Base-by-base conservation (phyloP, 2,888 invertebrate genomes). In the Philereme transversata region DNA sequence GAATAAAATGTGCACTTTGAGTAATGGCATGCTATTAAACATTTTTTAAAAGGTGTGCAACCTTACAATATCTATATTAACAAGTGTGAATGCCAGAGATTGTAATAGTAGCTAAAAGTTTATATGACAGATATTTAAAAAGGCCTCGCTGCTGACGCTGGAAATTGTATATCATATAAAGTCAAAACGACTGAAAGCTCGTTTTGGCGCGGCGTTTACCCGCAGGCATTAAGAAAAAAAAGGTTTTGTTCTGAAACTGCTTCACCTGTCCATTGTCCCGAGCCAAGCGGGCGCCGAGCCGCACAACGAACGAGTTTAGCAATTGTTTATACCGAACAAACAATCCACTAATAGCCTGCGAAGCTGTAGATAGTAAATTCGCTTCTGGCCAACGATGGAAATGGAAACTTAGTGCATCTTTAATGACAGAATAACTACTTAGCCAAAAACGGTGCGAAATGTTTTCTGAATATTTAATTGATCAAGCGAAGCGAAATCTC, bases 211-310 rank as follows among this genome's bases (percentile, higher is more conserved):
- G 34, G 43, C 4, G n/a, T 41, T 38, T 22, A 36, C 48, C 51
- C 47, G 43, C 43, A 5, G 56, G 7, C 57, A 55, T 33, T 51
- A 35, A 58, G 61, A 60, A 64, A 66, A 61, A 64, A 75, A 71
- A 63, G 55, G 68, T 62, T 70, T 74, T 71, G 70, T 73, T 72
- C 61, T 63, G 40, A 60, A 67, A 64, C 62, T 73, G 66, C 69
- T 73, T 67, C 69, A 75, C 71, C 69, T 71, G 70, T 8, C 60
- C 50, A 62, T 76, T 74, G 76, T 76, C 40, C 36, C 61, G 53
- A 10, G 10, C 5, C 47, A 36, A 36, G 47, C 43, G 41, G 46
- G 43, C 34, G 11, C 5, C 10, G n/a, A 10, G 10, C 4, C 8
- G 34, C n/a, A 62, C 57, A 65, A 64, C 50, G 64, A 53, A 41